phyloP scores from a whole-genome alignment of 2,113 vertebrate genomes.

The Phaetusa simplex region DNA sequence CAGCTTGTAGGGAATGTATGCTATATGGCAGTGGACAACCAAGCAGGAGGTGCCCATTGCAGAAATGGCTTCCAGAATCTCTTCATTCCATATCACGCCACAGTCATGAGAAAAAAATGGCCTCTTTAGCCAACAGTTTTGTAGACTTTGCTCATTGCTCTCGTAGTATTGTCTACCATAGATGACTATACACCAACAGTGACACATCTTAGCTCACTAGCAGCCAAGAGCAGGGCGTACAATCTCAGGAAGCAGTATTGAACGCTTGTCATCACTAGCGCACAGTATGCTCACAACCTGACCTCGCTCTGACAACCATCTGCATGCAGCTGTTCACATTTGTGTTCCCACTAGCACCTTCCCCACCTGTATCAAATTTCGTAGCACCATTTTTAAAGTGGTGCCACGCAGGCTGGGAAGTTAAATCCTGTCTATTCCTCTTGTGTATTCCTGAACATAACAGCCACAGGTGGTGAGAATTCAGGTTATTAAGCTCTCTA shows the following conservation, averaged over 20 bases:
- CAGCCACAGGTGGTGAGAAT: background rate
- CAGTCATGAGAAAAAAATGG: background rate
- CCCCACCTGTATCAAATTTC: background rate
- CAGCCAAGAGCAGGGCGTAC: background rate
- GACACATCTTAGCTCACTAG: background rate
- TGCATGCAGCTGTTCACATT: background rate
- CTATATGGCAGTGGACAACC: background rate
- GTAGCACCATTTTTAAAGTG: background rate
- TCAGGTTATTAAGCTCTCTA: background rate
- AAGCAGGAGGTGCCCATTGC: background rate
- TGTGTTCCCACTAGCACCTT: background rate
- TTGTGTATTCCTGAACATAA: background rate
- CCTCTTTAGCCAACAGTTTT: background rate
- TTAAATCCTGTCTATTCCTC: background rate
- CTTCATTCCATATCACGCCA: background rate
- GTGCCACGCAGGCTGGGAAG: background rate
- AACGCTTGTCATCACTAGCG: background rate
- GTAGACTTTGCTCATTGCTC: background rate
- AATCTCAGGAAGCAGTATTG: background rate
- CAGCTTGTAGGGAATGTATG: background rate
- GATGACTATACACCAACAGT: background rate
- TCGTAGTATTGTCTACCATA: background rate
- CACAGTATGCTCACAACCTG: background rate
- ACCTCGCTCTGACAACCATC: background rate
- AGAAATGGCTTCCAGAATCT: background rate